A percentile compares a stretch with the other conserved stretches of the same genome.
Evolutionary conservation across 2,797 vertebrate species (phyloP).

Genomic region (Eutrigla gurnardus): DNA sequence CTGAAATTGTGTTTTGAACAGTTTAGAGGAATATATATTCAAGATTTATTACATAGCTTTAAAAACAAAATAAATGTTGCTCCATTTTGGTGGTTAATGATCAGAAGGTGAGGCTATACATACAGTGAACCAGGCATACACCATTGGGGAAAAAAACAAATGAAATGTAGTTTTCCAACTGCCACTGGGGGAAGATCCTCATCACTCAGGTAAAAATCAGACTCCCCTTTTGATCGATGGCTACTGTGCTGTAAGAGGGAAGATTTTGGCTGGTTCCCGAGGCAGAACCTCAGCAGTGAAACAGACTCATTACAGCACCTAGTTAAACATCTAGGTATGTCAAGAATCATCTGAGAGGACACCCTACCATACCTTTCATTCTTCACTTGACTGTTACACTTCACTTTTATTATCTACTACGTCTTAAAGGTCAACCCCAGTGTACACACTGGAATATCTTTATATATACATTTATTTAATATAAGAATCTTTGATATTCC

Average conservation of each 20-base stretch:
- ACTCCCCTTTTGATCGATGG: conserved; percentile 14
- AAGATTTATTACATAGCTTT: conserved; percentile 20
- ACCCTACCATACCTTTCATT: conserved; percentile 1
- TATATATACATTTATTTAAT: neutral
- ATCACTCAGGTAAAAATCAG: conserved; percentile 3
- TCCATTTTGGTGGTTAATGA: conserved; percentile 15
- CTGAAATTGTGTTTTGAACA: conserved; percentile 39
- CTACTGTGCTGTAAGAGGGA: conserved; percentile 19
- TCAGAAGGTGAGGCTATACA: conserved; percentile 28
- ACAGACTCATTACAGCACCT: conserved; percentile 45
- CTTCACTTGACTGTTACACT: conserved; percentile 1
- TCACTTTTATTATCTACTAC: neutral
- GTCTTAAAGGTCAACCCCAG: neutral
- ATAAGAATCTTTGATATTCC: neutral
- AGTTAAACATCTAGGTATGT: conserved; percentile 42
- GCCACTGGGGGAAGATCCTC: neutral
- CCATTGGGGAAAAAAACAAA: neutral
- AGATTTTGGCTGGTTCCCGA: conserved; percentile 39
- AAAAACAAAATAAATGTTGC: conserved; percentile 8
- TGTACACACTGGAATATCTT: neutral
- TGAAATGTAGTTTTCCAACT: neutral
- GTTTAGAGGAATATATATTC: conserved; percentile 29
- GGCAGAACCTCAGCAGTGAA: conserved; percentile 37
- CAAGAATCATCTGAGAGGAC: conserved; percentile 37
- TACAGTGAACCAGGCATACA: conserved; percentile 4